Evolutionary conservation across 2,888 invertebrate genomes (phyloP).

Genomic region (Eupeodes latifasciatus): DNA sequence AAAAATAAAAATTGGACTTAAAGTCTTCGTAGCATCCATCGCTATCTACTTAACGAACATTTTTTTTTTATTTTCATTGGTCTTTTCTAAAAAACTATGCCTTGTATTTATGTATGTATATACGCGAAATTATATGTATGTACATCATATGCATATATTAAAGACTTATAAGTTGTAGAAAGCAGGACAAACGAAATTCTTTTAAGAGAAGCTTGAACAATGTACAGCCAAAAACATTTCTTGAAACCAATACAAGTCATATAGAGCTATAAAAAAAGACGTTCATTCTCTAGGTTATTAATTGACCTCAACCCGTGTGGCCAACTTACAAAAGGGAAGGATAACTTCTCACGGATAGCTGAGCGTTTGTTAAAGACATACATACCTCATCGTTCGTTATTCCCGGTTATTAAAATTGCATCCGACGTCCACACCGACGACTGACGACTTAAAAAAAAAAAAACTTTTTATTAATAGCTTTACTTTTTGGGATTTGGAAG

Average conservation of each 20-base stretch:
- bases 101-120: too few relatives aligned
- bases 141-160: too few relatives aligned
- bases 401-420: constrained; percentile 68
- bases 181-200: too few relatives aligned
- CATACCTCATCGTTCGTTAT: constrained; percentile 51
- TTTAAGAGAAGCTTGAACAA: too few relatives aligned
- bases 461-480: constrained; percentile 53
- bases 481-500: constrained; percentile 42
- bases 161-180: too few relatives aligned
- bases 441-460: constrained; percentile 21
- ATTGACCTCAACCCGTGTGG: constrained; percentile 69
- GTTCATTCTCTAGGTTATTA: constrained; percentile 62
- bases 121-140: too few relatives aligned
- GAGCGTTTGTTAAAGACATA: constrained; percentile 39
- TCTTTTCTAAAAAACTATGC: too few relatives aligned
- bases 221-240: neutral
- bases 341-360: constrained; percentile 57
- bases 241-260: neutral
- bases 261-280: neutral
- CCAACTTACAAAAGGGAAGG: constrained; percentile 49
- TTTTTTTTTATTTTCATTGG: too few relatives aligned
- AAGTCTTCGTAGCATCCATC: too few relatives aligned
- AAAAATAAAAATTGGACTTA: too few relatives aligned
- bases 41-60: too few relatives aligned
- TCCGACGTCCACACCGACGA: constrained; percentile 34